Evolutionary conservation across 2,113 vertebrate species (phyloP).

Genomic region (Crotalus helleri): DNA sequence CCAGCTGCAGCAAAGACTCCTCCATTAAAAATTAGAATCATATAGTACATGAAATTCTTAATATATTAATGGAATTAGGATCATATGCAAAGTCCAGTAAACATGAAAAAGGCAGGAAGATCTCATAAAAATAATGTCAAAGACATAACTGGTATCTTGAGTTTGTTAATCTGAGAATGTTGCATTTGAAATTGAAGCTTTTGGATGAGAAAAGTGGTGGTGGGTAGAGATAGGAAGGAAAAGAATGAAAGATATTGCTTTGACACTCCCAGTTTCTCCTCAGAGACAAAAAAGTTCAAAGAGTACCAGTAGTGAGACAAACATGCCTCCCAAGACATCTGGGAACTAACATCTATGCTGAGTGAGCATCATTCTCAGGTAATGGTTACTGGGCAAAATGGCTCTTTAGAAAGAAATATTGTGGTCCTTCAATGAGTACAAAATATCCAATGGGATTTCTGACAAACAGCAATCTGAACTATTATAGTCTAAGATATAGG

Average conservation of each 20-base stretch:
- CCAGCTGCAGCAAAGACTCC: neutral
- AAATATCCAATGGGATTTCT: neutral
- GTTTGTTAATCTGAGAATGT: neutral
- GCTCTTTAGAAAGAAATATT: neutral
- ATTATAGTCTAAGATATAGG: neutral
- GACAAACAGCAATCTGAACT: neutral
- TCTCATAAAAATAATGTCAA: neutral
- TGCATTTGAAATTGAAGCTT: neutral
- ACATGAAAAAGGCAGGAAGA: neutral
- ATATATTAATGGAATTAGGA: neutral
- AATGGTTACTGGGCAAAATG: neutral
- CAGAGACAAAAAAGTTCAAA: neutral
- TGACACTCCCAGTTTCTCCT: neutral
- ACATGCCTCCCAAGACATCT: neutral
- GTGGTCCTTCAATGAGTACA: neutral
- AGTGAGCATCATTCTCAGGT: neutral
- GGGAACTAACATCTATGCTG: neutral
- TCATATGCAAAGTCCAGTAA: neutral
- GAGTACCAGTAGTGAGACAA: neutral
- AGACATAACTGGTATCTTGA: neutral
- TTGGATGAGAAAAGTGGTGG: neutral
- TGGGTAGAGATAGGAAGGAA: neutral
- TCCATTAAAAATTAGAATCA: neutral
- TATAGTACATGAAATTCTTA: neutral
- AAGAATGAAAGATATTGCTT: neutral